Evolutionary conservation across 92 coral and sea anemone genomes (phyloP), one percentile per base, ranked within the genome.

Genomic region (Epizoanthus ramosus): DNA sequence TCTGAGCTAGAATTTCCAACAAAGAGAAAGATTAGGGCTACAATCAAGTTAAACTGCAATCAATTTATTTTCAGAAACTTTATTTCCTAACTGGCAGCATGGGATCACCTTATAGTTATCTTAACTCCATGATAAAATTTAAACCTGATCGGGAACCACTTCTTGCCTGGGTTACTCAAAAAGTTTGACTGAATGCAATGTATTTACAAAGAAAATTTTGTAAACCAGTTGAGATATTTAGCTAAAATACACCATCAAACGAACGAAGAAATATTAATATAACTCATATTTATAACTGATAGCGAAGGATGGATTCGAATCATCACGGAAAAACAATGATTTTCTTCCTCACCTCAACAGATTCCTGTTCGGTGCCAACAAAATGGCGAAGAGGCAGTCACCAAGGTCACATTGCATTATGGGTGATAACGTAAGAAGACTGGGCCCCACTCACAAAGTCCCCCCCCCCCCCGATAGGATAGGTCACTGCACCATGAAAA

Each of bases 311-410:
- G 95, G 61, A 25, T 17, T 47, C n/a, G 39, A 72, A 63, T 66
- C 25, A 59, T 76, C 9, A 56, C 19, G 21, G 7, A 22, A 63
- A 63, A 13, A 57, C 17, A 18, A 28, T 57, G 95, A 92, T 92
- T 63, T 19, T 37, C 60, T 63, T 50, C 58, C 93, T 81, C 79
- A 89, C 95, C 95, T 87, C 33, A 60, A 82, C 68, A 73, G 79
- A 22, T 71, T 45, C 35, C 83, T 45, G 60, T 86, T 87, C 63
- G 84, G 88, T 79, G 92, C 97, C 87, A 92, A 87, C 90, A 92
- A 92, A 86, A 90, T 92, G 97, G 89, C 97, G 90, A 92, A 92
- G 92, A 92, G 97, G 90, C 63, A 83, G 60, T 73, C 14, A n/a
- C 43, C 5, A 1, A 67, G 92, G 47, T 66, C 87, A 80, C 91